Base-by-base conservation (phyloP, 2,113 vertebrate species). In the Cololabis saira region DNA sequence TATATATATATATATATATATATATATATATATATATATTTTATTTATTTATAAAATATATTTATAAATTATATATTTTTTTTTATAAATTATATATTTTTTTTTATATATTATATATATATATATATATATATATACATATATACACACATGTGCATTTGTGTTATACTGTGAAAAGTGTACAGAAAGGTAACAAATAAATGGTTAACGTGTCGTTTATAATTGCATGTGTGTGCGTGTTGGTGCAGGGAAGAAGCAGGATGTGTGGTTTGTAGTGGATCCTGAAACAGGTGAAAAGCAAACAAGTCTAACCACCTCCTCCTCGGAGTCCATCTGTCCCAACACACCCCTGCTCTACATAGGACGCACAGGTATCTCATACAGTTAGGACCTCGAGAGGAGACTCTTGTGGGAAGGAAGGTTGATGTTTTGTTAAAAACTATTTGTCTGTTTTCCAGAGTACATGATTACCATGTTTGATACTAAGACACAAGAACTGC, bases 391-490 rank as follows among this genome's bases (percentile, higher is more conserved):
- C 41, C 24, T 18, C 22, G 17, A 24, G 6, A 14, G 5, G 43
- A 12, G 43, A 51, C 18, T 16, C 18, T 44, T 44, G 1, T 7
- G 33, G 45, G 8, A 16, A 16, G 10, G 10, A 17, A 9, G 4
- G 6, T 19, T 5, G 1, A 3, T 21, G 2, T 15, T 45, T 45
- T 45, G 16, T 17, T 40, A 22, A 43, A 21, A 21, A 27, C 41
- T n/a, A 22, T 14, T 10, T 60, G 18, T 72, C 50, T 64, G 5
- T 30, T 50, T 71, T 74, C 14, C 89, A 99, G 97, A 98, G 78
- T 99, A 99, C 1, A 87, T 95, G 61, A 94, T 99, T 77, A 98
- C 96, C 74, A 99, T 99, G 95, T 97, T 96, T 0, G 95, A 99
- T 90, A 98, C 96, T 0, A 96, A 95, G 82, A 88, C 94, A 0